Evolutionary conservation across 2,797 vertebrate species (phyloP).

Genomic region (Notolepis coatsorum): DNA sequence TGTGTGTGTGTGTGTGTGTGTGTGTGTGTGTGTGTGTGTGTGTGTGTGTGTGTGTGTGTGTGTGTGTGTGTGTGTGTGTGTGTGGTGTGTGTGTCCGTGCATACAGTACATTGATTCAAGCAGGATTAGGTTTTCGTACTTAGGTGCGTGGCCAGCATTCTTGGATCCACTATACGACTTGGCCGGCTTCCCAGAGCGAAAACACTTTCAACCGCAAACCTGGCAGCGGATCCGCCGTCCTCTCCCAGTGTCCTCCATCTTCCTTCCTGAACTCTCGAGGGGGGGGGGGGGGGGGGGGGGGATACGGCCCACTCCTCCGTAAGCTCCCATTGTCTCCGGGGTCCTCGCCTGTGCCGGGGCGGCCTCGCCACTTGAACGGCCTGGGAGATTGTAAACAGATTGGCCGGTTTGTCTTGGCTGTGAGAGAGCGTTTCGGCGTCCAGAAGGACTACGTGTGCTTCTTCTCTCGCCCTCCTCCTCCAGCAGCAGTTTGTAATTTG

Average conservation of each 20-base stretch:
- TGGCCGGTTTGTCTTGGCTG: constrained; percentile 32
- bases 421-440: not conserved
- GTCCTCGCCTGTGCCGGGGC: constrained; percentile 13
- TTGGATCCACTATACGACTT: constrained; percentile 25
- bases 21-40: not conserved
- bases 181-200: constrained; percentile 29
- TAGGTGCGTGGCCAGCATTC: constrained; percentile 28
- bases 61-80: constrained; percentile 15
- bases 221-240: constrained; percentile 17
- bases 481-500: not conserved
- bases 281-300: constrained; percentile 3
- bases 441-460: not conserved
- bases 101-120: constrained; percentile 11
- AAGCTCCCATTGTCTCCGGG: constrained; percentile 8
- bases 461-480: not conserved
- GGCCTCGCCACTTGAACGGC: constrained; percentile 14
- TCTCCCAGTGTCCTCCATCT: not conserved
- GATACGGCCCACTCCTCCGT: not conserved
- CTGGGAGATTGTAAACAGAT: constrained; percentile 20
- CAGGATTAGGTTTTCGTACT: not conserved
- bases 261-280: constrained; percentile 3
- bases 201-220: constrained; percentile 27
- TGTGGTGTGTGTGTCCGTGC: constrained; percentile 7
- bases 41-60: constrained; percentile 20
- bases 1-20: not conserved